Percentiles rank a stretch among this genome's conserved stretches.
phyloP scores from a whole-genome alignment of 2,888 invertebrate genomes.

The Lepidocyrtoides sp. region DNA sequence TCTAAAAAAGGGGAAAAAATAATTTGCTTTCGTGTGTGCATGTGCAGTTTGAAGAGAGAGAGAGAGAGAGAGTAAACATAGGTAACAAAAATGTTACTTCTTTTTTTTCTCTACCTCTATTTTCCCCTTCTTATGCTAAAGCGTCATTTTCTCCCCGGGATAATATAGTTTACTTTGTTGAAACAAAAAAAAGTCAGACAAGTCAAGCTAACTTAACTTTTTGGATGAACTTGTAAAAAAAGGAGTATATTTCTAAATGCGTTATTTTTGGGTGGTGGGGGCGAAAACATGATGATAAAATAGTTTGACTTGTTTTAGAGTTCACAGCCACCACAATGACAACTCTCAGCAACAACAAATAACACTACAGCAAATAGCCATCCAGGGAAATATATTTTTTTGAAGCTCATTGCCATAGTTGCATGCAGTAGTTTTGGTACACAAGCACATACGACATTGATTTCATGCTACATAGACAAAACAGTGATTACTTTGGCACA shows the following conservation, averaged over 20 bases:
- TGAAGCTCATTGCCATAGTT: no score
- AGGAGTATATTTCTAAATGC: neutral
- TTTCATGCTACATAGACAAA: neutral
- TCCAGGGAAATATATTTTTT: neutral
- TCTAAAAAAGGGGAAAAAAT: conserved; percentile 65
- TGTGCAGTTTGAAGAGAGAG: neutral
- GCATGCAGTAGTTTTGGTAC: no score
- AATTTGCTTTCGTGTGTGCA: neutral
- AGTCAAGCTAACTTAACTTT: neutral
- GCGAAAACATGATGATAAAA: neutral
- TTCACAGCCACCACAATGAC: no score
- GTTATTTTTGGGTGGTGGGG: neutral
- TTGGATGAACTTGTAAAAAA: conserved; percentile 35
- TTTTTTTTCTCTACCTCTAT: neutral
- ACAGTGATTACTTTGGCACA: neutral
- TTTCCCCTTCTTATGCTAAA: neutral
- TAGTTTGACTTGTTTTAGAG: neutral
- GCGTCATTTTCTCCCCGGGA: neutral
- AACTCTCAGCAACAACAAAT: neutral
- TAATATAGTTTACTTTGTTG: neutral
- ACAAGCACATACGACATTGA: neutral
- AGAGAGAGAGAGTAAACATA: neutral
- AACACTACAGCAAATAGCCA: neutral
- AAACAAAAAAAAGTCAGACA: conserved; percentile 34
- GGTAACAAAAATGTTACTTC: neutral